phyloP scores from a whole-genome alignment of 2,888 invertebrate species.

The Trissolcus japonicus region DNA sequence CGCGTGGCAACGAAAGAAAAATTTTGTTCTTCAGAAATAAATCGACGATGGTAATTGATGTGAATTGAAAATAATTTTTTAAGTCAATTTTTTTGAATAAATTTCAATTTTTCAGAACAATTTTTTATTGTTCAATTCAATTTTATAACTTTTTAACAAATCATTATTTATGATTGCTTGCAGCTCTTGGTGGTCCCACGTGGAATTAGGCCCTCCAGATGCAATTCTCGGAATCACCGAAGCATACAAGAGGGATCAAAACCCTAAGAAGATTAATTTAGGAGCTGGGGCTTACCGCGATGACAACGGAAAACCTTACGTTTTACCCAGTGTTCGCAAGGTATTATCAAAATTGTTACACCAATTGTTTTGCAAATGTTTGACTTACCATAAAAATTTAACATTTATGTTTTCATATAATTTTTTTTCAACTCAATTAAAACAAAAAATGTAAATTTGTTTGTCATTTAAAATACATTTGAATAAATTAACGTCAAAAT shows the following conservation, averaged over 20 bases:
- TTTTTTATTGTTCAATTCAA: no score
- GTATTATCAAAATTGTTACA: conserved; percentile 71
- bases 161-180: no score
- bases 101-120: not conserved
- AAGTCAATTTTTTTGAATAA: not conserved
- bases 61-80: no score
- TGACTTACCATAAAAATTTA: no score
- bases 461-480: not conserved
- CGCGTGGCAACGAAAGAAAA: no score
- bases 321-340: conserved; percentile 91
- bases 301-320: conserved; percentile 96
- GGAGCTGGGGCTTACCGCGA: conserved; percentile 98
- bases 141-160: no score
- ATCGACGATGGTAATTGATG: no score
- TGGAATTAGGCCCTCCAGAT: conserved; percentile 98
- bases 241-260: conserved; percentile 92
- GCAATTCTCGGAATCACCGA: conserved; percentile 98
- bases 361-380: no score
- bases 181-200: conserved; percentile 91
- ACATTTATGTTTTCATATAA: not conserved
- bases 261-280: conserved; percentile 96
- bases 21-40: not conserved
- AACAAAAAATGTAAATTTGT: not conserved
- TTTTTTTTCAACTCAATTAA: no score
- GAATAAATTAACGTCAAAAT: not conserved